phyloP scores from a whole-genome alignment of 1,140 invertebrate species.

The Panagrolaimus sp. region DNA sequence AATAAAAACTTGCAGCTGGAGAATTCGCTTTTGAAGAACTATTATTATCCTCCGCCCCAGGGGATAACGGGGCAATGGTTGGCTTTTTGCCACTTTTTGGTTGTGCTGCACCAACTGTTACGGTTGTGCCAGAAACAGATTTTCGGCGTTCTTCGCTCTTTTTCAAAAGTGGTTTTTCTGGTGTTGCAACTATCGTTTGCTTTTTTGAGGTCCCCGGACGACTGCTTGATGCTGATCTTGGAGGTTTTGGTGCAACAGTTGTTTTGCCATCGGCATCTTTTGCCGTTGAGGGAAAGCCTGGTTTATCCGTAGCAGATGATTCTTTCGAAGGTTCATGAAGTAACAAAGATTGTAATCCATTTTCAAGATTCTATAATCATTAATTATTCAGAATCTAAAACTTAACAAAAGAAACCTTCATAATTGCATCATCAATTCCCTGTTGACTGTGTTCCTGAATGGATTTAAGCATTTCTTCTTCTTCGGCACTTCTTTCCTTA shows the following conservation, averaged over 20 bases:
- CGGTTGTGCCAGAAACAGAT: neutral
- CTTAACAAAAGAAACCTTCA: neutral
- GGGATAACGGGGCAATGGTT: neutral
- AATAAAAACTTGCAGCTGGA: neutral
- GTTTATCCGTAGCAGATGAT: neutral
- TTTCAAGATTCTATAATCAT: neutral
- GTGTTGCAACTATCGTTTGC: neutral
- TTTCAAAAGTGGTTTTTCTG: neutral
- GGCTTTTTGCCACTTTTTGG: neutral
- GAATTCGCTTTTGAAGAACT: neutral
- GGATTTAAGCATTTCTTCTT: neutral
- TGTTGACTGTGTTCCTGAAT: neutral
- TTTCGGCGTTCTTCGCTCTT: neutral
- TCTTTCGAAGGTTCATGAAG: neutral
- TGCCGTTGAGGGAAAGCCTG: neutral
- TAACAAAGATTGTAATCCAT: neutral
- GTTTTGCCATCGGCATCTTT: neutral
- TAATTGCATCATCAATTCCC: conserved; percentile 8
- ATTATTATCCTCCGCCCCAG: neutral
- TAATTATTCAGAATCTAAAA: neutral
- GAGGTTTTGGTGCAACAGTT: neutral
- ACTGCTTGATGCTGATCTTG: neutral
- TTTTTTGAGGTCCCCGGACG: too few species aligned
- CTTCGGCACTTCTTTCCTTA: neutral
- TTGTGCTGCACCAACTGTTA: neutral